Base-by-base conservation (phyloP, 2,797 vertebrate species). In the Pseudochromis fuscus region DNA sequence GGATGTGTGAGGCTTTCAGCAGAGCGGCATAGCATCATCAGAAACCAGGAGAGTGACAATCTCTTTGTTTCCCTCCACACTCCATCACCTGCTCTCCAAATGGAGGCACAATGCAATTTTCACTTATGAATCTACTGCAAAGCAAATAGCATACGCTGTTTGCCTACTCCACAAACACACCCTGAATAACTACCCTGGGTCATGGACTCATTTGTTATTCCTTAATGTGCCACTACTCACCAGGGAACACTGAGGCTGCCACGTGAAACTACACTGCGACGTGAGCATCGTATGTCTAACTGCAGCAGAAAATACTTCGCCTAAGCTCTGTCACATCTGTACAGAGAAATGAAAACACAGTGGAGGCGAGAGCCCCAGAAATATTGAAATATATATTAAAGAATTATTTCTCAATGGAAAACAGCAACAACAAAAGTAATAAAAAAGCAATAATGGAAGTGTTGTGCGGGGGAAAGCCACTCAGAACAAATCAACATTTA, bases 371-470 rank as follows among this genome's bases (percentile, higher is more conserved):
- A 48, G 81, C 56, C 5, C 15, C 45, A 13, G 84, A 90, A 88
- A 90, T 89, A 92, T 91, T 90, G 88, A 92, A 92, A 92, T 89
- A 87, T 86, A 91, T 92, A 92, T 91, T 90, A 88, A 87, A 89
- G 86, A 90, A 92, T 91, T 90, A 92, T 92, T 92, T 92, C 88
- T 92, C 89, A 77, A 89, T 77, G 89, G 89, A 84, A 91, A 92
- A 90, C 86, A 74, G 87, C 88, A 72, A 87, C 90, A 91, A 89
- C 79, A 86, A 87, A 91, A 91, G 89, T 92, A 91, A 92, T 91
- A 92, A 89, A 89, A 92, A 87, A 90, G 91, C 87, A 92, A 93
- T 93, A 91, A 90, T 87, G 83, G 81, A 87, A 89, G 89, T 79
- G 87, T 86, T 87, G 86, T 74, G 85, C 60, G 50, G 69, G n/a